Percentiles rank a stretch among this genome's conserved stretches.
Conservation (phyloP, 2,113 vertebrate genomes). For the Eublepharis macularius region DNA sequence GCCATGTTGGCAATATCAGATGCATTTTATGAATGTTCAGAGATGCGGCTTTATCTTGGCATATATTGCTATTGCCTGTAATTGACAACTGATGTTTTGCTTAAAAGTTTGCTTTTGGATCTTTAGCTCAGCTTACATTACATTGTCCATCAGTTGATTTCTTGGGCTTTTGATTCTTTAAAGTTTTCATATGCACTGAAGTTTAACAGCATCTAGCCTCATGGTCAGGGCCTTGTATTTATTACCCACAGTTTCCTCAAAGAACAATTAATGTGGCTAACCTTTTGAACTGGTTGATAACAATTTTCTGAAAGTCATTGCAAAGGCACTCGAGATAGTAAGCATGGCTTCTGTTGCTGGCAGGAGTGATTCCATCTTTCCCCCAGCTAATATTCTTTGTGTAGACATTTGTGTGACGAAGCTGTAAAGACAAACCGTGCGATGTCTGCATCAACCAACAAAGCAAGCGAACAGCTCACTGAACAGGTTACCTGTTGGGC, state of each 20-base stretch:
- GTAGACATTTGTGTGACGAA: conserved; percentile 73
- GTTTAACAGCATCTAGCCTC: not conserved
- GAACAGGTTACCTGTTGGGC: not conserved
- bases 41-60: not conserved
- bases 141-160: not conserved
- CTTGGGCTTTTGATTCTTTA: not conserved
- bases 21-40: not conserved
- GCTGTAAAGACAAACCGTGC: conserved; percentile 38
- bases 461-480: not conserved
- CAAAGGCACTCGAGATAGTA: conserved; percentile 66
- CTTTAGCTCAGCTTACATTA: no score
- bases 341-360: conserved; percentile 64
- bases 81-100: no score
- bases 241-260: not conserved
- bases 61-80: not conserved
- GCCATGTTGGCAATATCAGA: not conserved
- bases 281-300: conserved; percentile 60
- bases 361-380: conserved; percentile 62
- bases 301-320: conserved; percentile 65
- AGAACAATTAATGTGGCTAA: conserved; percentile 22
- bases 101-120: no score
- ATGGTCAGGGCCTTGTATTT: not conserved
- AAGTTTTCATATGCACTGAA: not conserved
- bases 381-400: conserved; percentile 70
- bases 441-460: not conserved